Percentiles rank a stretch among this genome's conserved stretches.
Conservation (phyloP, 2,113 vertebrate species). For the Gymnocephalus cernua region DNA sequence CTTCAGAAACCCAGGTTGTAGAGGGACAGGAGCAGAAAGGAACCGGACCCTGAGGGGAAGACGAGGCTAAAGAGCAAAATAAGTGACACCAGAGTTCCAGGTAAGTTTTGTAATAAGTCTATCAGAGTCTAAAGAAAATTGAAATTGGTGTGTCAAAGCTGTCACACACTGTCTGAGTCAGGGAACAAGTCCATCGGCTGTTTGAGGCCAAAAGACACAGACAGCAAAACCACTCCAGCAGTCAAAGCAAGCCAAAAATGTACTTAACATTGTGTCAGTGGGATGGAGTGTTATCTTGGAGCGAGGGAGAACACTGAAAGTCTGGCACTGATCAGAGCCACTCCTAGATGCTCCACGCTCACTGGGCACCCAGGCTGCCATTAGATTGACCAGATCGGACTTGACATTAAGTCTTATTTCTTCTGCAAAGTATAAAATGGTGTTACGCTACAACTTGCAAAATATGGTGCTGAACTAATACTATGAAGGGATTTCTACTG, state of each 20-base stretch:
- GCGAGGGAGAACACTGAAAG: not conserved
- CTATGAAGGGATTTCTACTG: not conserved
- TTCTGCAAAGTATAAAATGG: not conserved
- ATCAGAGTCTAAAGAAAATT: not conserved
- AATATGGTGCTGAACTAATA: not conserved
- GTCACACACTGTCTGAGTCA: slow-evolving; percentile 6
- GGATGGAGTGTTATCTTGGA: not conserved
- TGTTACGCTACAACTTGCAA: not conserved
- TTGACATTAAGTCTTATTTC: too few species aligned
- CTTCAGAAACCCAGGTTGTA: not conserved
- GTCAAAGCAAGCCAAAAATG: not conserved
- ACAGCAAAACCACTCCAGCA: slow-evolving; percentile 1
- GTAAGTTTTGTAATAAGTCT: not conserved
- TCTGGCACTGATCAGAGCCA: not conserved
- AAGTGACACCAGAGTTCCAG: not conserved
- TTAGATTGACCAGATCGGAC: not conserved
- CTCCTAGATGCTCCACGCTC: not conserved
- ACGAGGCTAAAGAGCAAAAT: not conserved
- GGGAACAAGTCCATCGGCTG: not conserved
- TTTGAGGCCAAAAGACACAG: slow-evolving; percentile 32
- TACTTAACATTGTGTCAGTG: slow-evolving; percentile 8
- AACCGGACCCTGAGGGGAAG: not conserved
- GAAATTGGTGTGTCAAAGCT: slow-evolving; percentile 8
- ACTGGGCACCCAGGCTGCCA: not conserved
- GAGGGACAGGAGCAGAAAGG: not conserved